Evolutionary conservation across 1,140 invertebrate species (phyloP), one percentile per base, ranked within the genome.

Genomic region (Bombus sibiricus): DNA sequence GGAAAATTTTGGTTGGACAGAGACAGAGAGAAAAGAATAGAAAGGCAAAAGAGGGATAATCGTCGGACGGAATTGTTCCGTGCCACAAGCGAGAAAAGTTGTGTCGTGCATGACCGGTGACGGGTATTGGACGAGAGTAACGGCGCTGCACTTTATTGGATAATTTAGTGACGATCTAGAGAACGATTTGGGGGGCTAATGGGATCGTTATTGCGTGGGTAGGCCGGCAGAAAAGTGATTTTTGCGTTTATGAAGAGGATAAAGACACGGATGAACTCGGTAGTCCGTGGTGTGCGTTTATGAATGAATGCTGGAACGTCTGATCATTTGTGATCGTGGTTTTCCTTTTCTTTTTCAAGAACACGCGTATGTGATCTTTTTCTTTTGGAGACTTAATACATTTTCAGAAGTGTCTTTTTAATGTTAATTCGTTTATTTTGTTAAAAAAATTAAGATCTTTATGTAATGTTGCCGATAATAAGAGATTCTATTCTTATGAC

Each of bases 121-220:
- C 68, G 53, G 53, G 83, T 85, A 80, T 85, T 80, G 77, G 57
- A 62, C 68, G 77, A 85, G 57, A 85, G 68, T 85, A 85, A 85
- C 77, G 68, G 68, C 41, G 68, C 68, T 80, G 66, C 68, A 53
- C 76, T 85, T 85, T 73, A 85, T 73, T 80, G 68, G 76, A 80
- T 72, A 62, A 80, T 80, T 80, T 64, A 85, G 68, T 73, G 68
- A 68, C 76, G 76, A 84, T 79, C 66, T 62, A 39, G 53, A 79
- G 76, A 66, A 72, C 76, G 41, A 85, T 80, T 85, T 80, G 53
- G 57, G 76, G 68, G 41, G 22, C 77, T 79, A 80, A 85, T 85
- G 68, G 68, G 75, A 79, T 79, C 83, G 66, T 84, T 72, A 79
- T 79, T 72, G 83, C 68, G 83, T 80, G 53, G 53, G 39, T 3